phyloP scores from a whole-genome alignment of 1,140 invertebrate species.

The Heterodera schachtii region DNA sequence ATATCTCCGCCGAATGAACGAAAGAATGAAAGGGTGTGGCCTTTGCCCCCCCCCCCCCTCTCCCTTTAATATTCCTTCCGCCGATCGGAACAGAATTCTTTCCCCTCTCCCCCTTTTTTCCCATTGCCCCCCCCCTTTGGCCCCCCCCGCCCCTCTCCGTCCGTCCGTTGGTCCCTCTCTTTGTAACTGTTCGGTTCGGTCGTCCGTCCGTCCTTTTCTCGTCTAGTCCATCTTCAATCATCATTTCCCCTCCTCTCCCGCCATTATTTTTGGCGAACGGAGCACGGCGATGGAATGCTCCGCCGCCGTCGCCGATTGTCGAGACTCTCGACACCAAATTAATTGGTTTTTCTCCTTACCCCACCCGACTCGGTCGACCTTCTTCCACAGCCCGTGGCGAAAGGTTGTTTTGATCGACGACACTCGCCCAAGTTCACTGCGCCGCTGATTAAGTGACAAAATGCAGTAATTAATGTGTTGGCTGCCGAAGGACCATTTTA shows the following conservation, averaged over 20 bases:
- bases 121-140: background rate
- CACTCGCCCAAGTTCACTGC: background rate
- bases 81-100: background rate
- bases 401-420: conserved; percentile 1
- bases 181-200: background rate
- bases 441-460: background rate
- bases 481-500: background rate
- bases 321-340: background rate
- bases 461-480: background rate
- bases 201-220: background rate
- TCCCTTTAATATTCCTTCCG: background rate
- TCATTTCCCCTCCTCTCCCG: background rate
- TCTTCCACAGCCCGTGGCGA: background rate
- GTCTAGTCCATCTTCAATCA: background rate
- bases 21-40: background rate
- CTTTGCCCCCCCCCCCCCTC: background rate
- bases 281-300: background rate
- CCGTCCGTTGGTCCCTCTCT: background rate
- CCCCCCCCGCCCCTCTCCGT: background rate
- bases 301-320: background rate
- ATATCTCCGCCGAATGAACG: background rate
- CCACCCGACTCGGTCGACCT: background rate
- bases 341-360: background rate
- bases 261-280: background rate
- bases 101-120: background rate